Percentiles rank a stretch among this genome's conserved stretches.
These are phyloP conservation scores for Chaetodon trifascialis DNA, from an alignment of 2,113 vertebrate species.

Conservation along the genomic window DNA sequence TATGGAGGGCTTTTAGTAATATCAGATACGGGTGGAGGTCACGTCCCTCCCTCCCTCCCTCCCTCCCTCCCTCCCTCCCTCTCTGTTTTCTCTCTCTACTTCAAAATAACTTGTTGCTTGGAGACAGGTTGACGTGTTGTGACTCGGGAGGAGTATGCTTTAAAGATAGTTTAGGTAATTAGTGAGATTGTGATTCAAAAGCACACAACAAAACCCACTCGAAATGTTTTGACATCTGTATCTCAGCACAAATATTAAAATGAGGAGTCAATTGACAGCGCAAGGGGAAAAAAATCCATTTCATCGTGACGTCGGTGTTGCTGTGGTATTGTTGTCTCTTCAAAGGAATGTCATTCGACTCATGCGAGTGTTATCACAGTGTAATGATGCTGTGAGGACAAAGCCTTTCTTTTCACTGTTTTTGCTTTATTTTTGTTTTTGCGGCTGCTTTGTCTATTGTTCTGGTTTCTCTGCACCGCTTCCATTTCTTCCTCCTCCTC, in stretches of 20 bases:
- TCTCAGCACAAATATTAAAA: not conserved
- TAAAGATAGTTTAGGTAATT: not conserved
- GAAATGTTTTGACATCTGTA: slow-evolving; percentile 15
- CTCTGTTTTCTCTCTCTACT: not conserved
- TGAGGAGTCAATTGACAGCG: not conserved
- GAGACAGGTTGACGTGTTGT: not conserved
- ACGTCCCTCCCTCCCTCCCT: not conserved
- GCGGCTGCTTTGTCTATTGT: not conserved
- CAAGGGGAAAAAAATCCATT: not conserved
- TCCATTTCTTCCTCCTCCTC: not conserved
- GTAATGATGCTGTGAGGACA: slow-evolving; percentile 10
- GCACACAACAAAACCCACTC: not conserved
- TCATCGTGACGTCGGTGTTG: not conserved
- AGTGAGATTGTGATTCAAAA: not conserved
- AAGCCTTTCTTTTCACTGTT: not conserved
- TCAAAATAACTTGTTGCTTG: not conserved
- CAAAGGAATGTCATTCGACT: not conserved
- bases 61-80: not conserved
- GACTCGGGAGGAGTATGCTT: not conserved
- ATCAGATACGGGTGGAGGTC: not conserved
- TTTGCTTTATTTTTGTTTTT: not conserved
- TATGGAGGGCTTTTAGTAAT: not conserved
- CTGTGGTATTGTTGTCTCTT: not conserved
- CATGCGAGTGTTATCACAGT: not conserved
- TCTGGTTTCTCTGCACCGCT: not conserved